phyloP scores from a whole-genome alignment of 2,888 invertebrate genomes.

The Apoderus coryli region DNA sequence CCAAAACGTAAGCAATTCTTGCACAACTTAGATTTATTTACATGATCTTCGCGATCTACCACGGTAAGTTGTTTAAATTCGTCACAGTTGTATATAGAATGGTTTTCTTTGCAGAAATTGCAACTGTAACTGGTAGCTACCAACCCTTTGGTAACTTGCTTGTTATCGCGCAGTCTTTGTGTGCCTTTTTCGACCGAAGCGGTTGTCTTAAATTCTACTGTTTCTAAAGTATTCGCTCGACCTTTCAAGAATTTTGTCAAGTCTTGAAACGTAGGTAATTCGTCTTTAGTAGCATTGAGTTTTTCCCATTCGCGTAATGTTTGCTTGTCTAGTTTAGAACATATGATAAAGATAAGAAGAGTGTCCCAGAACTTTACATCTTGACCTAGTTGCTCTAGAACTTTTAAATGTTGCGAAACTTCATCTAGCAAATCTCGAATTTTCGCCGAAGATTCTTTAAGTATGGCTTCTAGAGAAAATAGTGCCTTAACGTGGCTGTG shows the following conservation, averaged over 20 bases:
- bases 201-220: constrained; percentile 4
- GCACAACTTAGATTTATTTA: constrained; percentile 4
- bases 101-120: constrained; percentile 4
- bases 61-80: not conserved
- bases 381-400: constrained; percentile 7
- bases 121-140: not conserved
- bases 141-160: too few species aligned
- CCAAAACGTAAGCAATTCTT: constrained; percentile 2
- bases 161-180: constrained; percentile 1
- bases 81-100: constrained; percentile 4
- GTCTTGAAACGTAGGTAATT: not conserved
- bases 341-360: too few species aligned
- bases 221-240: constrained; percentile 7
- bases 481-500: constrained; percentile 10
- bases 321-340: too few species aligned
- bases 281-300: not conserved
- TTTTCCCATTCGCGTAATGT: constrained; percentile 7
- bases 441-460: constrained; percentile 3
- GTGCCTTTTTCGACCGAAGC: not conserved
- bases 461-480: constrained; percentile 5
- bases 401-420: constrained; percentile 6
- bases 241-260: constrained; percentile 4
- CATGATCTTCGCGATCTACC: not conserved
- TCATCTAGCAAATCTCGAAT: constrained; percentile 7
- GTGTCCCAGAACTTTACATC: too few species aligned